A percentile compares a stretch with the other conserved stretches of the same genome.
phyloP scores from a whole-genome alignment of 2,797 vertebrate genomes.

The Spinus olivaceus region DNA sequence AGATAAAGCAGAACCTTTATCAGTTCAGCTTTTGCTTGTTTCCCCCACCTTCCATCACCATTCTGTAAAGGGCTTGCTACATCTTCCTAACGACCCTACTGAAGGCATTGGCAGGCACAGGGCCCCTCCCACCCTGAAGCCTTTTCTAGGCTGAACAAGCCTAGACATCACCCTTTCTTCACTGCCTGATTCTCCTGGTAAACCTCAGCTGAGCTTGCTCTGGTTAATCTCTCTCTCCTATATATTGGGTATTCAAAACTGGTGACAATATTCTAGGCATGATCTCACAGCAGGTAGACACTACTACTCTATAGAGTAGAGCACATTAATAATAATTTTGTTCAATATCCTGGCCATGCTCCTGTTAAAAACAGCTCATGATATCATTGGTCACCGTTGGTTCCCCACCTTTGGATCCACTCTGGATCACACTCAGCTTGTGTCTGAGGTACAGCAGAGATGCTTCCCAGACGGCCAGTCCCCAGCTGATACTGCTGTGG shows the following conservation, averaged over 20 bases:
- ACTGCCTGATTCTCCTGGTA: background rate
- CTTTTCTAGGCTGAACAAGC: background rate
- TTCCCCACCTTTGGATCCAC: background rate
- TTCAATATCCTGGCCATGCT: background rate
- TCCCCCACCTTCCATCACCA: background rate
- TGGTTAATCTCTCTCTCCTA: background rate
- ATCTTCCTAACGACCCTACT: background rate
- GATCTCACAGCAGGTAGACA: background rate
- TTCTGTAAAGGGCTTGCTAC: background rate
- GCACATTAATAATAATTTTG: background rate
- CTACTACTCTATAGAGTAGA: background rate
- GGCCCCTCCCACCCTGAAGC: background rate
- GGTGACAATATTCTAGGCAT: background rate
- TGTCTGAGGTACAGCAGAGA: background rate
- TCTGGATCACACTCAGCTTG: background rate
- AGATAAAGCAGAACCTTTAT: background rate
- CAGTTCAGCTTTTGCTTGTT: background rate
- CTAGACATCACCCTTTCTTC: background rate
- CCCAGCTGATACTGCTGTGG: background rate
- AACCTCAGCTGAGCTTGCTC: background rate
- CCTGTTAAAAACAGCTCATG: background rate
- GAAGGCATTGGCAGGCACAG: background rate
- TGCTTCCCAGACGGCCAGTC: background rate
- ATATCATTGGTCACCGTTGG: background rate
- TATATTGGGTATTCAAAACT: background rate